These are phyloP conservation scores for Baccha elongata DNA, from an alignment of 2,888 invertebrate species.

Conservation along the genomic window DNA sequence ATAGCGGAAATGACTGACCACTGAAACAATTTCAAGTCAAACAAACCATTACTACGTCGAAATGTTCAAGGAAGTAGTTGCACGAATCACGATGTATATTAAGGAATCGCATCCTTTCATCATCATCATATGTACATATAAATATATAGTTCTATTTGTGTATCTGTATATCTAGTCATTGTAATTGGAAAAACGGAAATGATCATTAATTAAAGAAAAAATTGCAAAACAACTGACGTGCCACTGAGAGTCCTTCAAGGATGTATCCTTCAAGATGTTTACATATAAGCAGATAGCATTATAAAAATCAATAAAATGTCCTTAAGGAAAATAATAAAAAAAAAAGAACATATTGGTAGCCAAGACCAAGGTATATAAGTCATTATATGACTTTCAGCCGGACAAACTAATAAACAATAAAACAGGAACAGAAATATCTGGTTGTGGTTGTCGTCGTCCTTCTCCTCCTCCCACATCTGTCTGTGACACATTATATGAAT, in stretches of 20 bases:
- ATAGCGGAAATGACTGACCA: constrained; percentile 41
- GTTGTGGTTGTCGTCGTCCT: background rate
- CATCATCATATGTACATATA: too few relatives aligned
- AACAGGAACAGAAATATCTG: constrained; percentile 29
- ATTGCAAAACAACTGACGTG: constrained; percentile 48
- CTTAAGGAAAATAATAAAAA: constrained; percentile 21
- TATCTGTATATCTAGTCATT: background rate
- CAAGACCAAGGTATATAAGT: constrained; percentile 27
- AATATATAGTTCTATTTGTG: background rate
- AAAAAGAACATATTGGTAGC: constrained; percentile 36
- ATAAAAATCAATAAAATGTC: constrained; percentile 39
- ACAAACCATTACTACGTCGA: constrained; percentile 31
- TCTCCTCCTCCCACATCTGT: constrained; percentile 38
- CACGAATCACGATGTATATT: constrained; percentile 32
- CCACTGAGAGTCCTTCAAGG: constrained; percentile 25
- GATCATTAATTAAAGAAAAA: constrained; percentile 59
- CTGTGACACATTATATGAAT: constrained; percentile 49
- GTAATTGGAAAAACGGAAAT: constrained; percentile 57
- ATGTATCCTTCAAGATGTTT: background rate
- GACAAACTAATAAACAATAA: constrained; percentile 15
- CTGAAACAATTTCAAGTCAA: constrained; percentile 31
- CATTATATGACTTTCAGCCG: constrained; percentile 16
- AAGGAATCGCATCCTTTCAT: constrained; percentile 36
- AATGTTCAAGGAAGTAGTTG: constrained; percentile 1
- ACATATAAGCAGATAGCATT: constrained; percentile 11